Evolutionary conservation across 2,797 vertebrate genomes (phyloP).

Genomic region (Hoplostethus mediterraneus): DNA sequence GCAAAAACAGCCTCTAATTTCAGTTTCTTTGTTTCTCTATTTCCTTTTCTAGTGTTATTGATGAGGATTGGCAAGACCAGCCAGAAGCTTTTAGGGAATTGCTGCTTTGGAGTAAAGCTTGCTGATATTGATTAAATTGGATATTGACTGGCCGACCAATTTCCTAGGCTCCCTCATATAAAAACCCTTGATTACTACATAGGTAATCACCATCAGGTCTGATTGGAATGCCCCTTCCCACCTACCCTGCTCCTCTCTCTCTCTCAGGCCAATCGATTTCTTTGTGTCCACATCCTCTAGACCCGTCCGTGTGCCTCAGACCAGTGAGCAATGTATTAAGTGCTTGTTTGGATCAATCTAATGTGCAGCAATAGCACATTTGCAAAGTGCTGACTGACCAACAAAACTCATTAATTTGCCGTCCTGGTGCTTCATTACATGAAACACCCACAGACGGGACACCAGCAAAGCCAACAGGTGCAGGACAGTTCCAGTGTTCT

Average conservation of each 20-base stretch:
- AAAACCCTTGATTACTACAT: conserved; percentile 74
- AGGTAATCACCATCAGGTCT: conserved; percentile 53
- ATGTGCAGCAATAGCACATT: conserved; percentile 86
- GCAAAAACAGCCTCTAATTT: not conserved
- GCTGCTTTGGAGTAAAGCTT: conserved; percentile 43
- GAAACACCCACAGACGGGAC: conserved; percentile 38
- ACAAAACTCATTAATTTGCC: conserved; percentile 79
- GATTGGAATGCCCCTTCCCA: conserved; percentile 58
- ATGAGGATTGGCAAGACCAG: conserved; percentile 42
- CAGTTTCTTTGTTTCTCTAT: not conserved
- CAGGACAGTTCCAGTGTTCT: not conserved
- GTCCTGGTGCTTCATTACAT: conserved; percentile 38
- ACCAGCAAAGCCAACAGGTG: conserved; percentile 33
- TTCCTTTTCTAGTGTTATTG: conserved; percentile 32
- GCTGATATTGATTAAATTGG: conserved; percentile 76
- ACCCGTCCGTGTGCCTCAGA: conserved; percentile 56
- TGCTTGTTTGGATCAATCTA: conserved; percentile 87
- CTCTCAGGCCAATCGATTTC: conserved; percentile 75
- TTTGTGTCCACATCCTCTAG: conserved; percentile 52
- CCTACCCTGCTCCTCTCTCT: conserved; percentile 32
- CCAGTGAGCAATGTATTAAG: conserved; percentile 85
- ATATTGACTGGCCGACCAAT: conserved; percentile 68
- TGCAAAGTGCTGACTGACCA: conserved; percentile 82
- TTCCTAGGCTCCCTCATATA: conserved; percentile 64
- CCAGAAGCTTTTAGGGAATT: conserved; percentile 59